Evolutionary conservation across 2,113 vertebrate species (phyloP).

Genomic region (Apeltes quadracus): DNA sequence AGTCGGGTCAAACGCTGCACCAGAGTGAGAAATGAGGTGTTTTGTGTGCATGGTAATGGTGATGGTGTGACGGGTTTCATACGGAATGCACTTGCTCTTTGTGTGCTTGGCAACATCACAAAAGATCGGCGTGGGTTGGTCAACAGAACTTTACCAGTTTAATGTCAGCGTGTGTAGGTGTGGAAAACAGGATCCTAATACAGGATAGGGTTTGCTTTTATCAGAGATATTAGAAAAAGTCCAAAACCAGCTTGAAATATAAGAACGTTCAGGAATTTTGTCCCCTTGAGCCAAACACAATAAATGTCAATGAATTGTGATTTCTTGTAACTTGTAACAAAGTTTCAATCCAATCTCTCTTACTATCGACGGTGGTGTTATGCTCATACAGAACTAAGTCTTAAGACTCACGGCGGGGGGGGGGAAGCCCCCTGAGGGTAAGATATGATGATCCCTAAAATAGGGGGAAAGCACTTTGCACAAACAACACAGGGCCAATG

Average conservation of each 20-base stretch:
- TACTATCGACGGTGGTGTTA: not conserved
- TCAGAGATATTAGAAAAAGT: not conserved
- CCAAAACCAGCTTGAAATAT: not conserved
- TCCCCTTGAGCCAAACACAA: not conserved
- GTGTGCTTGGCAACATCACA: conserved; percentile 14
- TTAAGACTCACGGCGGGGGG: not conserved
- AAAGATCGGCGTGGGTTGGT: not conserved
- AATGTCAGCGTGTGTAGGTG: conserved; percentile 10
- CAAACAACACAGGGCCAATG: not conserved
- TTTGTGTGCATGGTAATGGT: conserved; percentile 51
- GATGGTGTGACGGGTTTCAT: conserved; percentile 29
- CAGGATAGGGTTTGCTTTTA: no score
- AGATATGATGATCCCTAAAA: no score
- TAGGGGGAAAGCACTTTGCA: not conserved
- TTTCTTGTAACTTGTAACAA: no score
- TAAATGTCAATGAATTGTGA: not conserved
- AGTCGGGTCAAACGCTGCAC: conserved; percentile 64
- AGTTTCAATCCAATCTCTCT: not conserved
- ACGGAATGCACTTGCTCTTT: conserved; percentile 9
- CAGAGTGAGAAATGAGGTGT: conserved; percentile 60
- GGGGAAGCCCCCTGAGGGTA: not conserved
- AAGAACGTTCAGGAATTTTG: not conserved
- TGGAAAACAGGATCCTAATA: no score
- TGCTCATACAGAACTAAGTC: not conserved
- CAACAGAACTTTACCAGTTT: not conserved